A percentile compares a stretch with the other conserved stretches of the same genome.
Conservation (phyloP, 2,888 invertebrate genomes). For the Amphipoea oculea region DNA sequence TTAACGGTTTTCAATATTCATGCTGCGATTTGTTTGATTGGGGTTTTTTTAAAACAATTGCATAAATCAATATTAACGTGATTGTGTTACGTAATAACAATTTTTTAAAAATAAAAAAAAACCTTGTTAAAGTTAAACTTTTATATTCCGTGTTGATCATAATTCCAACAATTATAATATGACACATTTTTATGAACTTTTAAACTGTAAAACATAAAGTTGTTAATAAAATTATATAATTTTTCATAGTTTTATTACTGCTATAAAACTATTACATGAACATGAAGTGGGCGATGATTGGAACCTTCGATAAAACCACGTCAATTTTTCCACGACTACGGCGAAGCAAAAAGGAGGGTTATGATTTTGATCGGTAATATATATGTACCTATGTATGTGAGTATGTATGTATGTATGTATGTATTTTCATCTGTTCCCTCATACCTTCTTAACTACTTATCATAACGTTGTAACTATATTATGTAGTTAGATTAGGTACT, state of each 20-base stretch:
- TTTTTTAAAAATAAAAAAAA: neutral
- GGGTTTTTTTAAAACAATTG: neutral
- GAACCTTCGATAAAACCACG: neutral
- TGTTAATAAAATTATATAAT: neutral
- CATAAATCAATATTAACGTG: neutral
- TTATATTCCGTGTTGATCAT: neutral
- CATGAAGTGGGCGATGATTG: neutral
- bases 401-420: too few species aligned
- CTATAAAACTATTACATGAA: conserved; percentile 30
- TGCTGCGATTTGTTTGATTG: conserved; percentile 10
- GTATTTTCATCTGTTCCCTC: too few species aligned
- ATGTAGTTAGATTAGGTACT: neutral
- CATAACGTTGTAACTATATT: too few species aligned
- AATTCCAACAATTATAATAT: too few species aligned
- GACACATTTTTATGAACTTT: too few species aligned
- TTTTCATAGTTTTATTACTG: conserved; percentile 8
- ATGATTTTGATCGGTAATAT: too few species aligned
- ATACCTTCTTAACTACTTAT: too few species aligned
- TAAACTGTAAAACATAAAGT: too few species aligned
- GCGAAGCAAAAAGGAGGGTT: too few species aligned
- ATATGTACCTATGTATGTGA: too few species aligned
- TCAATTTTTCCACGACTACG: neutral
- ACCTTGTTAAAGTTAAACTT: neutral
- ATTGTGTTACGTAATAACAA: neutral
- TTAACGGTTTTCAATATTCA: conserved; percentile 28